Evolutionary conservation across 2,797 vertebrate genomes (phyloP).

Genomic region (Sus cebifrons): DNA sequence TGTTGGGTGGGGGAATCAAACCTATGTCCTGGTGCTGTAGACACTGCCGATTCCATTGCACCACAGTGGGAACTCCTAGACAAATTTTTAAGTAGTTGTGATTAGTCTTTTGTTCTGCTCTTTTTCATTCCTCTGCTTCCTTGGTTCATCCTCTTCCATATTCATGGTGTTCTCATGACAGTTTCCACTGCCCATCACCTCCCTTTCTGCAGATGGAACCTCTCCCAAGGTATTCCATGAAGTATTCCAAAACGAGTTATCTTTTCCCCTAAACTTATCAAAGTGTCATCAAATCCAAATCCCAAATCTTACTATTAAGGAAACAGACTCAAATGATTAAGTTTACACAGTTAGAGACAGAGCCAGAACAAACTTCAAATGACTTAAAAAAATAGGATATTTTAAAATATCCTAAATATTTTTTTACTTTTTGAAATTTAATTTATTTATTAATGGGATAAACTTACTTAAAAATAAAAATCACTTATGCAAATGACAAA

Average conservation of each 20-base stretch:
- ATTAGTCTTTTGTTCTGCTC: neutral
- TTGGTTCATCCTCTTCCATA: neutral
- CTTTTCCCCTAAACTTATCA: neutral
- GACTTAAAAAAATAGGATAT: slow-evolving; percentile 35
- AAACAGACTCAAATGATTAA: slow-evolving; percentile 49
- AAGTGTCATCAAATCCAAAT: slow-evolving; percentile 33
- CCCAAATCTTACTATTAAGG: slow-evolving; percentile 37
- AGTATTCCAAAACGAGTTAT: neutral
- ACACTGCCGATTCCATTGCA: too few species aligned
- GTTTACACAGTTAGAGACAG: slow-evolving; percentile 26
- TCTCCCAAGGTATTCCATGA: neutral
- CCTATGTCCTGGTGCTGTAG: too few species aligned
- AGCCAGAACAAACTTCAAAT: slow-evolving; percentile 32
- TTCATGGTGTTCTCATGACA: neutral
- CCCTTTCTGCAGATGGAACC: neutral
- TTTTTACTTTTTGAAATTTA: slow-evolving; percentile 44
- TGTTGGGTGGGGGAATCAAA: too few species aligned
- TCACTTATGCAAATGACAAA: slow-evolving; percentile 1
- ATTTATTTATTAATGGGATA: slow-evolving; percentile 22
- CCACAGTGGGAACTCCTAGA: neutral
- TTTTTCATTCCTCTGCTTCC: too few species aligned
- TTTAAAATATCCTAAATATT: slow-evolving; percentile 1
- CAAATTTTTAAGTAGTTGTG: neutral
- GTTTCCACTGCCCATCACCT: neutral
- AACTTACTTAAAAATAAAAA: slow-evolving; percentile 52